Conservation (phyloP, 2,888 invertebrate genomes). For the Anodontia alba region DNA sequence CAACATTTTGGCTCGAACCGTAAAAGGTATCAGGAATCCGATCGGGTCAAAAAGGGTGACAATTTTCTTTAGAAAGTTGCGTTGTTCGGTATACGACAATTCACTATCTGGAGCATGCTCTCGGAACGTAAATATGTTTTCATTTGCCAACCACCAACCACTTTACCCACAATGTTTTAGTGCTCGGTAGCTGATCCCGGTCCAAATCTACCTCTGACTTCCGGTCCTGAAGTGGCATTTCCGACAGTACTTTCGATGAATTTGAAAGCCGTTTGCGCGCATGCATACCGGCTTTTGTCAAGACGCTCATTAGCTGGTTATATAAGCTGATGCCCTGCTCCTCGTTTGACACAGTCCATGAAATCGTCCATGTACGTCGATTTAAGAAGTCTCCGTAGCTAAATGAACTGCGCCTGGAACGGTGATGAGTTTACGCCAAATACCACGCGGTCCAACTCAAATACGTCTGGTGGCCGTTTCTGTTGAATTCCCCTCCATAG, state of each 20-base stretch:
- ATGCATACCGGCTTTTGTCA: conserved; percentile 50
- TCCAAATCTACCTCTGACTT: conserved; percentile 38
- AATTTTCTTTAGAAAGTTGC: conserved; percentile 40
- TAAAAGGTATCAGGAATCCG: conserved; percentile 68
- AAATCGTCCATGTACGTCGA: conserved; percentile 63
- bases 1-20: conserved; percentile 67
- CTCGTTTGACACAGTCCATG: conserved; percentile 48
- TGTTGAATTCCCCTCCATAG: conserved; percentile 23
- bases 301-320: conserved; percentile 35
- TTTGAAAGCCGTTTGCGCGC: conserved; percentile 57
- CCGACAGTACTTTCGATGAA: conserved; percentile 38
- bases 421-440: conserved; percentile 66
- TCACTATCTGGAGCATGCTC: conserved; percentile 10
- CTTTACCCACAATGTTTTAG: conserved; percentile 63
- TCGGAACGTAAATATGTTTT: conserved; percentile 44
- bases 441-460: conserved; percentile 50
- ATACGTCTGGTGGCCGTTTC: conserved; percentile 30
- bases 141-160: conserved; percentile 43
- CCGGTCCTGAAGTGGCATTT: conserved; percentile 46
- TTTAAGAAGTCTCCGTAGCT: conserved; percentile 53
- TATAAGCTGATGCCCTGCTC: conserved; percentile 44
- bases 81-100: neutral
- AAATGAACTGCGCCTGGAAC: conserved; percentile 58
- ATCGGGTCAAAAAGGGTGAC: conserved; percentile 42
- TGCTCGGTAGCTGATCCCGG: conserved; percentile 37